phyloP scores from a whole-genome alignment of 2,888 invertebrate species.

The Harpalus rubripes region DNA sequence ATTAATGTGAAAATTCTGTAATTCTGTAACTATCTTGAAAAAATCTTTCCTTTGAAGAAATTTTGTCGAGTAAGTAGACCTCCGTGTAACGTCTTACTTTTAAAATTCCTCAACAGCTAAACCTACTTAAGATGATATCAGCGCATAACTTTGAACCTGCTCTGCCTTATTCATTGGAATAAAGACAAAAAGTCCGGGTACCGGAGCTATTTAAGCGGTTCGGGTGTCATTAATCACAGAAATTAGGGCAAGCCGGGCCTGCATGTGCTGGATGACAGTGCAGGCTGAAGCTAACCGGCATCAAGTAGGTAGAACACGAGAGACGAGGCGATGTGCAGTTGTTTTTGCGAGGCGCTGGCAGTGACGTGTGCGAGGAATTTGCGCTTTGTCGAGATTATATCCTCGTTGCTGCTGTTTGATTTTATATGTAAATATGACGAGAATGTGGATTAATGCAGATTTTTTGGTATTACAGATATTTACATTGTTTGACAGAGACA shows the following conservation, averaged over 20 bases:
- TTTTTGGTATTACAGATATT: not conserved
- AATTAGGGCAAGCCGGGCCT: constrained; percentile 41
- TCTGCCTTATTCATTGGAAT: constrained; percentile 11
- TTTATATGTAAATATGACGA: not conserved
- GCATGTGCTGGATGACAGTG: constrained; percentile 25
- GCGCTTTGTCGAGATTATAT: not conserved
- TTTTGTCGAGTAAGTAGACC: not conserved
- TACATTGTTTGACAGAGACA: not conserved
- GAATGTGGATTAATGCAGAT: not conserved
- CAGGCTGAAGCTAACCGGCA: constrained; percentile 11
- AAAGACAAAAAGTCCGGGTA: constrained; percentile 32
- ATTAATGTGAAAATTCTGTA: too few species aligned
- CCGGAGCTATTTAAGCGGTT: constrained; percentile 12
- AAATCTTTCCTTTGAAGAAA: not conserved
- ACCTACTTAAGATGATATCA: constrained; percentile 38
- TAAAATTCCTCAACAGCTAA: constrained; percentile 23
- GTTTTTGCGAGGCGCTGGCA: constrained; percentile 35
- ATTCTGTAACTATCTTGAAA: not conserved
- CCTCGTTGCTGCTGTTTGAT: not conserved
- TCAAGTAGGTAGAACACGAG: constrained; percentile 38
- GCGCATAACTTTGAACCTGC: constrained; percentile 20
- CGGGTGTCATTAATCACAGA: constrained; percentile 30
- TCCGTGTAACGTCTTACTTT: not conserved
- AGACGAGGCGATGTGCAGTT: constrained; percentile 25
- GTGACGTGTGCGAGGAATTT: constrained; percentile 20